Conservation (phyloP, 1,140 invertebrate species). For the Zaprionus vittiger region DNA sequence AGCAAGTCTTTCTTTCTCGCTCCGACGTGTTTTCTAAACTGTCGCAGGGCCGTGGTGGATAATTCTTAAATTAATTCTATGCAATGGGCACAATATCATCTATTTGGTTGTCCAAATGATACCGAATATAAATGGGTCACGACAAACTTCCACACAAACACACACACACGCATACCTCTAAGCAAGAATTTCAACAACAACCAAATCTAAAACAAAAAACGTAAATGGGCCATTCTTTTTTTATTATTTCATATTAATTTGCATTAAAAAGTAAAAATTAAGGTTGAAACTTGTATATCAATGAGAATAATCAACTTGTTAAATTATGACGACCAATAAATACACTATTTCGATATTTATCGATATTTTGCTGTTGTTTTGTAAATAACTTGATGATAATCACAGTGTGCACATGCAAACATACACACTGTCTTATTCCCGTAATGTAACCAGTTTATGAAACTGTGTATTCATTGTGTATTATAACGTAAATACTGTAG, state of each 20-base stretch:
- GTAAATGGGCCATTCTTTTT: conserved; percentile 27
- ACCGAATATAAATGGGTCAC: conserved; percentile 49
- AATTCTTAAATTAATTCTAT: conserved; percentile 72
- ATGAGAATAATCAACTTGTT: neutral
- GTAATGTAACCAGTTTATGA: conserved; percentile 9
- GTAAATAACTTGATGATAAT: conserved; percentile 2
- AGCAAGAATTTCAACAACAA: neutral
- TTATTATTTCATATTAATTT: conserved; percentile 33
- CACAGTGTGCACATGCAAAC: neutral
- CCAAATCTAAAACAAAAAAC: conserved; percentile 27
- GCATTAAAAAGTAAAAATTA: conserved; percentile 38
- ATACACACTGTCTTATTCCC: neutral
- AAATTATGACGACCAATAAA: neutral
- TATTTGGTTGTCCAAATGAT: conserved; percentile 46
- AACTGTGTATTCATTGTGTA: neutral
- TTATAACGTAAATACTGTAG: neutral
- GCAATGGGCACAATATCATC: conserved; percentile 58
- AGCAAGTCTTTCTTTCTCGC: conserved; percentile 11
- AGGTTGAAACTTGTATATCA: conserved; percentile 1
- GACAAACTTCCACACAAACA: conserved; percentile 8
- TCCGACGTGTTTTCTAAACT: conserved; percentile 17
- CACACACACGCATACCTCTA: conserved; percentile 1
- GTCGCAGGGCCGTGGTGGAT: conserved; percentile 6
- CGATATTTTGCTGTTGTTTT: neutral
- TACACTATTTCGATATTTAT: conserved; percentile 17